Base-by-base conservation (phyloP, 2,113 vertebrate genomes). In the Larimichthys polyactis region DNA sequence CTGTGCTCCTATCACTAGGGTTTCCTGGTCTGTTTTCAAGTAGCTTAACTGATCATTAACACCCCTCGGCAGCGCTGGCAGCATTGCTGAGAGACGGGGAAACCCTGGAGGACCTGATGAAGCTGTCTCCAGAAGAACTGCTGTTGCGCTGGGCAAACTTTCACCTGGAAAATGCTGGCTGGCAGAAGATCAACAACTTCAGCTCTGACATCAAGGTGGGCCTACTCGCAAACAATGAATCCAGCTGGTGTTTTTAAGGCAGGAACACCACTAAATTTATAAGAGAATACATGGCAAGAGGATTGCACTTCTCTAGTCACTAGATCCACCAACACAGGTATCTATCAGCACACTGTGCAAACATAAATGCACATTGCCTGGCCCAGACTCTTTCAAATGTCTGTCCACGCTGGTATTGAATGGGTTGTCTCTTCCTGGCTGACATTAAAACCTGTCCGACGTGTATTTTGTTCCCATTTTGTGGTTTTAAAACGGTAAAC, bases 91-190 rank as follows among this genome's bases (percentile, higher is more conserved):
- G 96, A 82, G 98, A 99, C 1, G 97, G 98, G 19, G 98, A 99
- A 91, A 98, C 95, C 55, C 94, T 99, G 92, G 98, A 99, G 89
- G 98, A 99, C 84, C 96, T 99, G 83, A 98, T 99, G 97, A 99
- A 99, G 80, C 88, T 99, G 48, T 99, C 98, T 27, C 98, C 98
- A 46, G 98, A 99, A 82, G 98, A 99, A 79, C 95, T 99, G 88
- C 96, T 99, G 51, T 88, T 99, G 72, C 96, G 98, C 89, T 99
- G 98, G 98, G 98, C 96, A 44, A 99, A 99, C 95, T 99, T 94
- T 91, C 98, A 99, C 85, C 94, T 99, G 96, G 97, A 99, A 89
- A 96, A 97, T 27, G 97, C 98, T 5, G 97, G 97, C 83, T 96
- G 93, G 90, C 94, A 95, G 79, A 98, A 97, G 93, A 99, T 99